Conservation (phyloP, 2,888 invertebrate genomes). For the Lasioglossum lativentre region DNA sequence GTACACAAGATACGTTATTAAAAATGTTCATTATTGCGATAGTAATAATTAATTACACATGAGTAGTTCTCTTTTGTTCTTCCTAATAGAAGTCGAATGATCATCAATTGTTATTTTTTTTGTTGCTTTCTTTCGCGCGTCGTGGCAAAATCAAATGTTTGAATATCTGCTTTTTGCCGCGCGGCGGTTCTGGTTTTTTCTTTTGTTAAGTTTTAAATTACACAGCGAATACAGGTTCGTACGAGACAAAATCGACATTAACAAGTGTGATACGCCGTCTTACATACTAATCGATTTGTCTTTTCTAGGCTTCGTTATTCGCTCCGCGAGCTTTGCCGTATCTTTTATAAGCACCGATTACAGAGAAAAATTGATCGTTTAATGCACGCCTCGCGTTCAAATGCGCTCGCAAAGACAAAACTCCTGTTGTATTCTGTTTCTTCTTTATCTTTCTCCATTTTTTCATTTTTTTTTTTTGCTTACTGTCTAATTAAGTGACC, state of each 20-base stretch:
- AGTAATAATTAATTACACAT: slow-evolving; percentile 81
- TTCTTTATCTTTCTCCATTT: background rate
- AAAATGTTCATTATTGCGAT: slow-evolving; percentile 82
- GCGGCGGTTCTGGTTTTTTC: slow-evolving; percentile 37
- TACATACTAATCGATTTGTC: slow-evolving; percentile 71
- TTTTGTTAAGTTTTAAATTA: slow-evolving; percentile 61
- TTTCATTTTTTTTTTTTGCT: slow-evolving; percentile 34
- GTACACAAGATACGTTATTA: slow-evolving; percentile 83
- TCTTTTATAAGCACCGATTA: slow-evolving; percentile 69
- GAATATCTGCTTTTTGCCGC: slow-evolving; percentile 69
- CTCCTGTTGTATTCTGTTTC: background rate
- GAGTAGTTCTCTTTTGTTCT: slow-evolving; percentile 71
- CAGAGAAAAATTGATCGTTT: slow-evolving; percentile 9
- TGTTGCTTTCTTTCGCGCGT: background rate
- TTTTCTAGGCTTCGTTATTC: slow-evolving; percentile 64
- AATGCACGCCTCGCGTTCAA: slow-evolving; percentile 17
- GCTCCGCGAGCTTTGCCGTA: slow-evolving; percentile 65
- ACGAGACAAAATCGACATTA: slow-evolving; percentile 68
- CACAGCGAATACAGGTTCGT: slow-evolving; percentile 67
- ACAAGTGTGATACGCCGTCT: slow-evolving; percentile 64
- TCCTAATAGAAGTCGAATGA: slow-evolving; percentile 77
- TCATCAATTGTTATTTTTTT: slow-evolving; percentile 67
- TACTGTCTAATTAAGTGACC: slow-evolving; percentile 72
- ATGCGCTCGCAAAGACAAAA: slow-evolving; percentile 61
- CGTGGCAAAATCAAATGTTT: slow-evolving; percentile 64